phyloP scores from a whole-genome alignment of 2,888 invertebrate species.

The Callyntrura sp. region DNA sequence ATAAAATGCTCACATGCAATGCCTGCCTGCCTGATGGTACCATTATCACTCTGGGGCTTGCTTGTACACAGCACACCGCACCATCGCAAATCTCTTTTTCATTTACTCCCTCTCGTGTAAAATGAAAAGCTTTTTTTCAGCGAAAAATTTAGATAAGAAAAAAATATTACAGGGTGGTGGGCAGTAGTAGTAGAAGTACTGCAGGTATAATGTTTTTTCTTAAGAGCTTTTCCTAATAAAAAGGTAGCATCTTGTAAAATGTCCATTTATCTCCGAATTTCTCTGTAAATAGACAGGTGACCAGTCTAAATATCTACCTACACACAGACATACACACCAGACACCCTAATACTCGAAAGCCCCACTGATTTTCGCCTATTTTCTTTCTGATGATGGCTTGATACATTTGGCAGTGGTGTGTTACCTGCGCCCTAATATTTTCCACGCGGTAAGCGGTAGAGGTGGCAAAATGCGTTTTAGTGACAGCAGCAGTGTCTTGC shows the following conservation, averaged over 20 bases:
- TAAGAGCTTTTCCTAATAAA: slow-evolving; percentile 15
- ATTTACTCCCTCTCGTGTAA: background rate
- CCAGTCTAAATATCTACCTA: background rate
- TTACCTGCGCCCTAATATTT: too few species aligned
- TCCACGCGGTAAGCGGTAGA: background rate
- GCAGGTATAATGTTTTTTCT: too few species aligned
- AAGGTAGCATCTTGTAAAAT: slow-evolving; percentile 12
- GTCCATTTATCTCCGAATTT: background rate
- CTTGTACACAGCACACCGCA: background rate
- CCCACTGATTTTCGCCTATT: background rate
- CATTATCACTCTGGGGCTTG: background rate
- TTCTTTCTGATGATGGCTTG: background rate
- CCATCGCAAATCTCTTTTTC: background rate
- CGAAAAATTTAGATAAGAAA: slow-evolving; percentile 17
- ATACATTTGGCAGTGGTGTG: too few species aligned
- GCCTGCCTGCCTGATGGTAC: background rate
- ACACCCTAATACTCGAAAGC: too few species aligned
- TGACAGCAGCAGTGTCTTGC: too few species aligned
- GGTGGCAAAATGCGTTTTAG: background rate
- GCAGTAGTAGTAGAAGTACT: background rate
- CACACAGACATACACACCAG: background rate
- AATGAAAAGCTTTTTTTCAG: slow-evolving; percentile 17
- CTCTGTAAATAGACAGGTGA: background rate
- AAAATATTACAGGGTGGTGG: too few species aligned
- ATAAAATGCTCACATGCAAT: slow-evolving; percentile 40